Base-by-base conservation (phyloP, 2,113 vertebrate species). In the Grallaria varia region DNA sequence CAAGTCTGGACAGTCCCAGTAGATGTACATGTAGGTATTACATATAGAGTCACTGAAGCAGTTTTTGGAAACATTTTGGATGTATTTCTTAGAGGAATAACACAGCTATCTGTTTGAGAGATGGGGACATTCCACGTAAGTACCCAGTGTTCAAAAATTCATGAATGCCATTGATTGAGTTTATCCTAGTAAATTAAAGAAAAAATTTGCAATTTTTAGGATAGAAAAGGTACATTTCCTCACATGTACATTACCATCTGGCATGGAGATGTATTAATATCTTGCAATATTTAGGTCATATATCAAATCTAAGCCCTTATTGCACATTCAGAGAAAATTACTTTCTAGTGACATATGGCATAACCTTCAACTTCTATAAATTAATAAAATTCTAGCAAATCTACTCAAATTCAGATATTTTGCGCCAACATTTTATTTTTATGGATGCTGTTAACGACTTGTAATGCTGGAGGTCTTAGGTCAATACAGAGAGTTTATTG, bases 251-350 rank as follows among this genome's bases (percentile, higher is more conserved):
- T 96, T 97, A 87, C 94, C 95, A 97, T 96, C 96, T 96, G 93
- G 92, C 5, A 0, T 87, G 89, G 95, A 96, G 95, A 96, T 94
- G 45, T 96, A 97, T 97, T 96, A 97, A 96, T 96, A 96, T 97
- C 94, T 96, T 95, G 87, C 75, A 95, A 93, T 97, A 97, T 97
- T 97, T 97, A 96, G 95, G 97, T 96, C 94, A 97, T 96, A 96
- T 96, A 97, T 97, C 96, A 97, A 95, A 97, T 84, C 82, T 84
- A 93, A 96, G 92, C 86, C 89, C 92, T 97, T 96, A 96, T 89
- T 97, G 95, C 95, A 84, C 63, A 96, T 96, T 96, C 88, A 90
- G 95, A 96, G 96, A 93, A 97, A 97, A 97, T 97, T 97, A 97
- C 97, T 96, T 97, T 94, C 89, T 73, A 93, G 95, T 94, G 95